These are phyloP conservation scores for Sipha maydis DNA, from an alignment of 2,888 invertebrate species.

Conservation along the genomic window DNA sequence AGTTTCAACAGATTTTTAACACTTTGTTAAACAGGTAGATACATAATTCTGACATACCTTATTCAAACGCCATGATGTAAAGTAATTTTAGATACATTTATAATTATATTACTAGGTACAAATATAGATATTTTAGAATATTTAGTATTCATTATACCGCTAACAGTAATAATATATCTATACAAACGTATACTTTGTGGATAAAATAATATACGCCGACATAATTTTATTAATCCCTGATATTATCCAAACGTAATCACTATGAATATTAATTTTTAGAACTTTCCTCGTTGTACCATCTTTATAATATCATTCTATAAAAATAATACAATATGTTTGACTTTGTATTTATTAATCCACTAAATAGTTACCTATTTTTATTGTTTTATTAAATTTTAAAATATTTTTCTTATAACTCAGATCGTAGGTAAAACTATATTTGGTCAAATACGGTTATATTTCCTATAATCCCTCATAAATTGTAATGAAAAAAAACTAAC, in stretches of 20 bases:
- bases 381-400: background rate
- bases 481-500: background rate
- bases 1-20: constrained; percentile 8
- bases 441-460: background rate
- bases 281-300: background rate
- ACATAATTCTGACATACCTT: background rate
- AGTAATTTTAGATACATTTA: constrained; percentile 15
- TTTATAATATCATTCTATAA: background rate
- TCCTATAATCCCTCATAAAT: background rate
- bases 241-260: background rate
- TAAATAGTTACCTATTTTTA: background rate
- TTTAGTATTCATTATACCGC: background rate
- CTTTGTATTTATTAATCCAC: background rate
- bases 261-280: background rate
- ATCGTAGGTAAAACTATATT: background rate
- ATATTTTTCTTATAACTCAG: background rate
- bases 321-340: background rate
- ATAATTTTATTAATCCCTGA: background rate
- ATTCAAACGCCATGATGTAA: background rate
- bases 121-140: constrained; percentile 40
- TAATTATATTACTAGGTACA: constrained; percentile 11
- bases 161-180: constrained; percentile 15
- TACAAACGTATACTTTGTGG: constrained; percentile 39
- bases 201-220: background rate
- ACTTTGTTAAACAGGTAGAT: background rate